These are phyloP conservation scores for Malthinus flaveolus DNA, from an alignment of 2,888 invertebrate genomes.

Conservation along the genomic window DNA sequence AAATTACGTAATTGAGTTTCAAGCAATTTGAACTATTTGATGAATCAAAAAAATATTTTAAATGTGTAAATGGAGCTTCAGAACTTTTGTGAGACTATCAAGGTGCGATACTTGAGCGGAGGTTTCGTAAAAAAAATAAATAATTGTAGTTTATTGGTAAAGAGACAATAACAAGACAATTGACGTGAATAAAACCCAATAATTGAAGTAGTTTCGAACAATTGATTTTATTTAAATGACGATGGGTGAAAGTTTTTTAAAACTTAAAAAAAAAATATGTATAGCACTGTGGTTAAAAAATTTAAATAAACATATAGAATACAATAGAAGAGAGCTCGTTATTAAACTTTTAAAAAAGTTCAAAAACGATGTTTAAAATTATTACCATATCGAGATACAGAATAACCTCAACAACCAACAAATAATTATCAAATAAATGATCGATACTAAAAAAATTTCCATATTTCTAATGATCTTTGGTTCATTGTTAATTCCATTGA, in stretches of 20 bases:
- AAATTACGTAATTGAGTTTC: no score
- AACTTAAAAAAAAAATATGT: constrained; percentile 6
- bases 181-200: no score
- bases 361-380: constrained; percentile 2
- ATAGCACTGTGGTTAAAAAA: constrained; percentile 12
- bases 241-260: constrained; percentile 14
- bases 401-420: not conserved
- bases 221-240: constrained; percentile 21
- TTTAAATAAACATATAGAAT: not conserved
- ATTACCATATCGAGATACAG: constrained; percentile 11
- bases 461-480: constrained; percentile 33
- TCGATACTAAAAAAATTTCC: constrained; percentile 28
- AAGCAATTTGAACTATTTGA: no score
- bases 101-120: no score
- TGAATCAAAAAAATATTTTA: no score
- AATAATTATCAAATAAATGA: constrained; percentile 15
- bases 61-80: no score
- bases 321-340: constrained; percentile 9
- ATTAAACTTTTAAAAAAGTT: constrained; percentile 12
- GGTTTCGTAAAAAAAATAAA: no score
- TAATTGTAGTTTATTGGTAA: no score
- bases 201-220: constrained; percentile 14
- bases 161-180: no score
- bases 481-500: constrained; percentile 33
- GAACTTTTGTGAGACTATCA: no score